Conservation (phyloP, 2,113 vertebrate genomes). For the Rhea pennata region DNA sequence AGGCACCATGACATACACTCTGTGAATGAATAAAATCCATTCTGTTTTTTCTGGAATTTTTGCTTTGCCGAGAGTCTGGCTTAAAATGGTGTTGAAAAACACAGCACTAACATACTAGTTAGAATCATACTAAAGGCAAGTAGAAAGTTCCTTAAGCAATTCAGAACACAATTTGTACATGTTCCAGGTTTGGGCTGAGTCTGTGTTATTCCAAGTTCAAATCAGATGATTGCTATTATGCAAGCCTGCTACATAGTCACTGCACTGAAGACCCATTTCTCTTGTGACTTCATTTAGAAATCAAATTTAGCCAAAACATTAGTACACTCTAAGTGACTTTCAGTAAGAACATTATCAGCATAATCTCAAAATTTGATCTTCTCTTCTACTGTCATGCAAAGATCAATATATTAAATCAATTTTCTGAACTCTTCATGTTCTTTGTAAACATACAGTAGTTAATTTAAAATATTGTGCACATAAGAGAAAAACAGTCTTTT, state of each 20-base stretch:
- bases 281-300: neutral
- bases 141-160: neutral
- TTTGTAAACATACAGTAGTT: conserved; percentile 7
- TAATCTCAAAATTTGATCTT: neutral
- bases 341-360: neutral
- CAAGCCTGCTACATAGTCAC: neutral
- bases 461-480: neutral
- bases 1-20: rapidly evolving
- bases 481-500: neutral
- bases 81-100: conserved; percentile 3
- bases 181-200: neutral
- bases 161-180: neutral
- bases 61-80: neutral
- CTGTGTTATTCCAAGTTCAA: conserved; percentile 5
- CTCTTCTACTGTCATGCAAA: neutral
- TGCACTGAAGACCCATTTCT: neutral
- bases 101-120: neutral
- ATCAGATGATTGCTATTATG: neutral
- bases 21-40: neutral
- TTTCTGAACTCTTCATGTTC: neutral
- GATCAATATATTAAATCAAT: neutral
- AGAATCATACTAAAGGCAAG: neutral
- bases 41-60: neutral
- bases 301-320: neutral
- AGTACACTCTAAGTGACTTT: neutral